Evolutionary conservation across 2,113 vertebrate genomes (phyloP).

Genomic region (Phalacrocorax brasilianus): DNA sequence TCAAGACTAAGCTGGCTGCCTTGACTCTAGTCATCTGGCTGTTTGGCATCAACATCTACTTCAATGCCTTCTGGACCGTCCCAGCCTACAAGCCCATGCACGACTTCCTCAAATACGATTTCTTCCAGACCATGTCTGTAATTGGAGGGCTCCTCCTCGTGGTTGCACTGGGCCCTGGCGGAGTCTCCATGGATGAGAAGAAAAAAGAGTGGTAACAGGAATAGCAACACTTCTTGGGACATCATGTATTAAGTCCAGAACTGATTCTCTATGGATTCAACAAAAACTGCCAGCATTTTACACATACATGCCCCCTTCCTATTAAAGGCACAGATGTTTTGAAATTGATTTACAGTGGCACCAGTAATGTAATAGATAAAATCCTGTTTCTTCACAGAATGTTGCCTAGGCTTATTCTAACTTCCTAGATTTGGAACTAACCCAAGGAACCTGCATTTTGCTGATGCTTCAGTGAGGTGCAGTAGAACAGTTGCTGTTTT

Average conservation of each 20-base stretch:
- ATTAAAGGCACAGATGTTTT: conserved; percentile 75
- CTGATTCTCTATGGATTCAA: conserved; percentile 60
- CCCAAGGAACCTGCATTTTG: conserved; percentile 48
- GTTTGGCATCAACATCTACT: conserved; percentile 94
- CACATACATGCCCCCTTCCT: conserved; percentile 50
- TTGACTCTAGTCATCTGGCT: conserved; percentile 96
- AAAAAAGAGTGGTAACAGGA: conserved; percentile 94
- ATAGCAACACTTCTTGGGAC: conserved; percentile 43
- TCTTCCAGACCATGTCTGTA: conserved; percentile 99
- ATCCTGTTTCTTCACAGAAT: conserved; percentile 40
- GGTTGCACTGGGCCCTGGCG: conserved; percentile 94
- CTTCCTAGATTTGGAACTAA: conserved; percentile 57
- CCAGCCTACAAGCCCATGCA: conserved; percentile 97
- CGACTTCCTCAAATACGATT: conserved; percentile 98
- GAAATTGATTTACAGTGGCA: conserved; percentile 72
- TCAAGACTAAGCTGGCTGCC: conserved; percentile 96
- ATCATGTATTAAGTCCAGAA: conserved; percentile 50
- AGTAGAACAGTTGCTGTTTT: conserved; percentile 20
- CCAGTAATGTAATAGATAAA: conserved; percentile 50
- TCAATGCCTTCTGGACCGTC: conserved; percentile 98
- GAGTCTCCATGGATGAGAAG: conserved; percentile 99
- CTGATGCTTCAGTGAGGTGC: conserved; percentile 38
- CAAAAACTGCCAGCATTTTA: conserved; percentile 69
- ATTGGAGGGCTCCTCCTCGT: conserved; percentile 94
- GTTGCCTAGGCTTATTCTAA: conserved; percentile 41